Base-by-base conservation (phyloP, 2,888 invertebrate species). In the Idaea biselata region DNA sequence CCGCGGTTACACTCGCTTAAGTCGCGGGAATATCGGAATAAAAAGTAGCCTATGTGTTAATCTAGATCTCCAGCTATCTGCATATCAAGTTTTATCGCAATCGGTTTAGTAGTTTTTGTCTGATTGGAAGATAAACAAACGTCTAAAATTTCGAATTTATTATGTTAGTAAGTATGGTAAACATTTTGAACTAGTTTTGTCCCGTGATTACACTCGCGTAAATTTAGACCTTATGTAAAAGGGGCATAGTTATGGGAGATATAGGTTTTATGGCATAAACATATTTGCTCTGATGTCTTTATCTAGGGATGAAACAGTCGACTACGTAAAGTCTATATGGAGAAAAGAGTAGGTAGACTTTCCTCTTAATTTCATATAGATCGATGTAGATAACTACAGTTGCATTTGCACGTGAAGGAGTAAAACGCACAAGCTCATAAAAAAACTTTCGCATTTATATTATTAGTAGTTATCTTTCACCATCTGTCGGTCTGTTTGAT, bases 401-500 rank as follows among this genome's bases (percentile, higher is more conserved):
- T 53, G 53, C 5, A 5, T 55, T 55, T 55, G 16, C n/a, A 8
- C 11, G 6, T 55, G 4, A 55, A 55, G 11, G 17, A 55, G 17
- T 55, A 55, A 17, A 17, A 55, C 6, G 5, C 6, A 55, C 7
- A n/a, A 55, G 16, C 17, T 55, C 17, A 55, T 16, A 16, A 7
- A 17, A 55, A 55, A 17, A 55, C 55, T 17, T 55, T 55, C 55
- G 55, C 55, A 17, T 55, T 55, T 17, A 55, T 17, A 6, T 55
- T 55, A 17, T 17, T 55, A 17, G 55, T 17, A 17, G 17, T 77
- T 77, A 77, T 77, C 70, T 75, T 76, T 68, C 68, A 63, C 75
- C 75, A 79, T 78, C 75, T 72, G 83, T 77, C 88, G 88, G 88
- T 68, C 60, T 80, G 81, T 88, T 89, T 89, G 89, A 90, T 88